phyloP scores from a whole-genome alignment of 2,113 vertebrate species.

The Ciconia boyciana region DNA sequence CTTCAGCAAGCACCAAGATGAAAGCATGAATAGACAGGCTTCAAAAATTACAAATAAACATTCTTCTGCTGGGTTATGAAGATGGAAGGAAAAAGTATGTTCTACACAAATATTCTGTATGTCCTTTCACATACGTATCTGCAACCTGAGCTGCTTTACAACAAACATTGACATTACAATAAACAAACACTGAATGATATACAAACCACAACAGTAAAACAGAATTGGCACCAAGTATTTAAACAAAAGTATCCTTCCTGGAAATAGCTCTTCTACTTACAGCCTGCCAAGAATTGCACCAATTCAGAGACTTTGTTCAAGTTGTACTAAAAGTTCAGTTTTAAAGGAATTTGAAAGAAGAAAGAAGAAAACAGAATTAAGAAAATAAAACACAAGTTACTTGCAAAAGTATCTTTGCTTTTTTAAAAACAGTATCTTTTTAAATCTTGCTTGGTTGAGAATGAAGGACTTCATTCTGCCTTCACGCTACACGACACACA shows the following conservation, averaged over 20 bases:
- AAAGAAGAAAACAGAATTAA: background rate
- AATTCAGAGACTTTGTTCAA: background rate
- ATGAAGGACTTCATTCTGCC: background rate
- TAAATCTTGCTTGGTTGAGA: background rate
- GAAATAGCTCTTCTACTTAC: conserved; percentile 7
- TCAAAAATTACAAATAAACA: background rate
- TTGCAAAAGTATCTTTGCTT: background rate
- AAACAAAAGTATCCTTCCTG: conserved; percentile 58
- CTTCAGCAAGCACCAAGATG: background rate
- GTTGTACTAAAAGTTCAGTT: background rate
- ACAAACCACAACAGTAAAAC: conserved; percentile 16
- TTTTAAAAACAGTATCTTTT: no score
- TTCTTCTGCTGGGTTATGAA: background rate
- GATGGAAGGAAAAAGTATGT: background rate
- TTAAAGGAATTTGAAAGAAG: background rate
- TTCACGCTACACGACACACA: background rate
- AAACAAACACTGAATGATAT: conserved; percentile 5
- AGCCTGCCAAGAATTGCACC: conserved; percentile 7
- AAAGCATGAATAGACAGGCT: background rate
- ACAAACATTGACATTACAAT: conserved; percentile 33
- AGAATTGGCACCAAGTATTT: conserved; percentile 24
- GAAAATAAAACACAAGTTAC: background rate
- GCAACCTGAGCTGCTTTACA: conserved; percentile 10
- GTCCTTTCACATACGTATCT: conserved; percentile 1
- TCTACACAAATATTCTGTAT: background rate